Evolutionary conservation across 2,797 vertebrate species (phyloP).

Genomic region (Ataeniobius toweri): DNA sequence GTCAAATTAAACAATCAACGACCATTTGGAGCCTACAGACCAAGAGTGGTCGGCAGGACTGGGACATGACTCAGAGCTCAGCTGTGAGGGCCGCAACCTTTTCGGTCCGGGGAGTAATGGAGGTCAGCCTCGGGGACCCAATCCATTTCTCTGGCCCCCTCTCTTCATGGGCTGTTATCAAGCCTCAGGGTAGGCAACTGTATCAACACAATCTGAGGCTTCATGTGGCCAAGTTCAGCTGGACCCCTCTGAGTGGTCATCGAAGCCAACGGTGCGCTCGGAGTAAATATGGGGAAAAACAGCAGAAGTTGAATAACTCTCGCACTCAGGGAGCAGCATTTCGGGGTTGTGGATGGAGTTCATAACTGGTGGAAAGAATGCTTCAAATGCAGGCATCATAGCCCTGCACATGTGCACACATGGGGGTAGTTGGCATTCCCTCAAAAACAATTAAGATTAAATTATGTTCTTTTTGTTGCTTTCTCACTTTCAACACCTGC

Average conservation of each 20-base stretch:
- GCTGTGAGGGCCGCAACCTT: conserved; percentile 61
- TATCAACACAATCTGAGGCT: conserved; percentile 70
- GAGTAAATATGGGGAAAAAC: conserved; percentile 68
- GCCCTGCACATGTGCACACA: conserved; percentile 14
- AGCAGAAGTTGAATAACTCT: conserved; percentile 72
- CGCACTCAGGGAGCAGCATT: conserved; percentile 35
- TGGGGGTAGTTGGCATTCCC: not conserved
- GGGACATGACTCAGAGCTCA: conserved; percentile 55
- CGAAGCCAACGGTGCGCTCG: conserved; percentile 57
- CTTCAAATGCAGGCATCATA: conserved; percentile 21
- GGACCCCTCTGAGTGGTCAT: conserved; percentile 59
- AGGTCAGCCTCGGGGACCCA: conserved; percentile 50
- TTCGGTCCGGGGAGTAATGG: conserved; percentile 25
- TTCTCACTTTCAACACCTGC: not conserved
- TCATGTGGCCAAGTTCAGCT: conserved; percentile 55
- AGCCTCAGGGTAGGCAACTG: conserved; percentile 77
- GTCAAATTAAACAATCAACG: conserved; percentile 33
- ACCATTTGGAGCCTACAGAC: conserved; percentile 37
- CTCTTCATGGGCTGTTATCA: conserved; percentile 76
- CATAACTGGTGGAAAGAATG: conserved; percentile 31
- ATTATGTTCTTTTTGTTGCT: not conserved
- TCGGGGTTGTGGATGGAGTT: conserved; percentile 38
- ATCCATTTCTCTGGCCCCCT: conserved; percentile 58
- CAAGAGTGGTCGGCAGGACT: conserved; percentile 40
- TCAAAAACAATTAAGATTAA: not conserved